Percentiles rank a stretch among this genome's conserved stretches.
Conservation (phyloP, 2,113 vertebrate species). For the Crotalus helleri region DNA sequence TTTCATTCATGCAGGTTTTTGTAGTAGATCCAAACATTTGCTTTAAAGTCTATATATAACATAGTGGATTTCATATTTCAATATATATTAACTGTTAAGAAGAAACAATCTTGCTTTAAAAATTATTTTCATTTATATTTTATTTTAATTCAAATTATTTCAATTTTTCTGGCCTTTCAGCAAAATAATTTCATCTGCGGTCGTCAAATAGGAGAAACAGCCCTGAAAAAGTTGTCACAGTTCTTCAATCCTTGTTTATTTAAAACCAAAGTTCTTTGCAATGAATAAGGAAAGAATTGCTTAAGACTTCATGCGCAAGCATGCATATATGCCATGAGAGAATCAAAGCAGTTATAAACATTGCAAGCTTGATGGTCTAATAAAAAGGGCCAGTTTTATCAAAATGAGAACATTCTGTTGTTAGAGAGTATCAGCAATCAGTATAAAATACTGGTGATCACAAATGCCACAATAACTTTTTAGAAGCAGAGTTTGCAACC, state of each 20-base stretch:
- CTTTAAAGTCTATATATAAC: neutral
- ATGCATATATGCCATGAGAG: neutral
- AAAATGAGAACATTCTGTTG: neutral
- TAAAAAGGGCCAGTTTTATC: neutral
- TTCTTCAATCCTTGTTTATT: neutral
- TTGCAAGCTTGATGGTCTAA: neutral
- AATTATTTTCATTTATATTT: neutral
- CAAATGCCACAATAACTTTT: neutral
- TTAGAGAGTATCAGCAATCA: neutral
- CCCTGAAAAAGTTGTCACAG: neutral
- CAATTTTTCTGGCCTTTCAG: neutral
- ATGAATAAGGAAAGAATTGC: neutral
- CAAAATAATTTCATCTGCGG: neutral
- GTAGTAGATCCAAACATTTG: neutral
- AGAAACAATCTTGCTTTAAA: neutral
- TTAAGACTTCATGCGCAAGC: neutral
- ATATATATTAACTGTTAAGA: neutral
- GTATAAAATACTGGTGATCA: neutral
- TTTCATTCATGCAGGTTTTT: neutral
- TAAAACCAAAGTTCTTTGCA: neutral
- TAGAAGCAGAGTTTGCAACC: neutral
- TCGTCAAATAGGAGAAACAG: neutral
- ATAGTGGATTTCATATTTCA: neutral
- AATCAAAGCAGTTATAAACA: neutral
- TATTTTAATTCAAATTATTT: neutral